Evolutionary conservation across 2,888 invertebrate genomes (phyloP).

Genomic region (Cosmorhoe ocellata): DNA sequence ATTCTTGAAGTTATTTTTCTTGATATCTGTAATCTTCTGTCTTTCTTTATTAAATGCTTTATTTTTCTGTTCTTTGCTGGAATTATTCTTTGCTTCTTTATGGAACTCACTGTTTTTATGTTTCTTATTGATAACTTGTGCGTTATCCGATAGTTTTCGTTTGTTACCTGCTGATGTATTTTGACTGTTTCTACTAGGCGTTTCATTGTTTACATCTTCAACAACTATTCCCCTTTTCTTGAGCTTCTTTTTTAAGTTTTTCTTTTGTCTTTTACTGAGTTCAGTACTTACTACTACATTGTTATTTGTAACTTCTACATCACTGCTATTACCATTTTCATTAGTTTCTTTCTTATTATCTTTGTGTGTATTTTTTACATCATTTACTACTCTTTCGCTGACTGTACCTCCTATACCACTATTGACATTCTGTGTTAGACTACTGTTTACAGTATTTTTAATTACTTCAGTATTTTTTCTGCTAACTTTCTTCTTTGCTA

Average conservation of each 20-base stretch:
- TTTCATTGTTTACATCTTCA: conserved; percentile 45
- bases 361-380: background rate
- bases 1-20: conserved; percentile 40
- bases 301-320: background rate
- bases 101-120: conserved; percentile 1
- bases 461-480: conserved; percentile 4
- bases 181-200: conserved; percentile 45
- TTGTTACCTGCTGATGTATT: conserved; percentile 31
- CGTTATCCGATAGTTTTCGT: conserved; percentile 34
- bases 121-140: conserved; percentile 30
- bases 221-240: conserved; percentile 45
- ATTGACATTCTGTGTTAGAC: background rate
- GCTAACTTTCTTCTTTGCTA: conserved; percentile 33
- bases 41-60: conserved; percentile 35
- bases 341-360: background rate
- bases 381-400: conserved; percentile 3
- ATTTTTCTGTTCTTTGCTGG: conserved; percentile 22
- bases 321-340: background rate
- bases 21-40: conserved; percentile 33
- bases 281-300: conserved; percentile 2
- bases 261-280: conserved; percentile 42
- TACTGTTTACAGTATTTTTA: conserved; percentile 10
- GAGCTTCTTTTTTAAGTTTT: conserved; percentile 40
- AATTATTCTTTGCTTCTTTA: conserved; percentile 42
- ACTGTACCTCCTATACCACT: conserved; percentile 8